phyloP scores from a whole-genome alignment of 2,113 vertebrate species.

The Trinectes maculatus region DNA sequence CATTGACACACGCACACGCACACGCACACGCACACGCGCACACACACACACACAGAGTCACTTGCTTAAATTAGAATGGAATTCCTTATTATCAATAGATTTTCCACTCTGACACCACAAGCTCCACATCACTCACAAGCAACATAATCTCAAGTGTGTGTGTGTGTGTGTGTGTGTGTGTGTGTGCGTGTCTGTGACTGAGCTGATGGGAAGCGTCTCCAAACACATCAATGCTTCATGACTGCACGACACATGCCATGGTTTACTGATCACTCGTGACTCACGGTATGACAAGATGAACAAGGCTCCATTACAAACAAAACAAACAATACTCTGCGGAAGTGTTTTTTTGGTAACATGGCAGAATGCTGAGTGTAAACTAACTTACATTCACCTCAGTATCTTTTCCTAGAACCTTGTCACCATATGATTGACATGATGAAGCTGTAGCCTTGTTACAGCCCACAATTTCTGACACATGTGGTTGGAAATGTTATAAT shows the following conservation, averaged over 20 bases:
- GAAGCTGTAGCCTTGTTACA: too few relatives aligned
- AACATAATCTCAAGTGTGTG: conserved; percentile 25
- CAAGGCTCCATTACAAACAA: too few relatives aligned
- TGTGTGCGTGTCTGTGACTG: background rate
- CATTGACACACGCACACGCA: background rate
- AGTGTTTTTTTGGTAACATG: too few relatives aligned
- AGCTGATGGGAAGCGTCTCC: background rate
- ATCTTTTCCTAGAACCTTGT: too few relatives aligned
- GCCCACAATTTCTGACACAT: too few relatives aligned
- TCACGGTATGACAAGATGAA: conserved; percentile 18
- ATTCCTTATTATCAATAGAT: conserved; percentile 71
- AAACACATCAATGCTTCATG: background rate
- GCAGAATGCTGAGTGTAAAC: too few relatives aligned
- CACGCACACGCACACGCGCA: conserved; percentile 4
- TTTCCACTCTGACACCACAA: conserved; percentile 38
- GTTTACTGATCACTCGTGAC: conserved; percentile 8
- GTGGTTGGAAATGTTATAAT: background rate
- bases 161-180: background rate
- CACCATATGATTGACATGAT: too few relatives aligned
- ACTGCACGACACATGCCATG: conserved; percentile 1
- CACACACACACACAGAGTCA: background rate
- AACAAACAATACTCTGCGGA: too few relatives aligned
- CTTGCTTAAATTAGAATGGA: conserved; percentile 63
- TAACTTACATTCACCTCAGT: too few relatives aligned
- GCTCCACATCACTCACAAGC: conserved; percentile 38